Evolutionary conservation across 2,797 vertebrate species (phyloP).

Genomic region (Peromyscus eremicus): DNA sequence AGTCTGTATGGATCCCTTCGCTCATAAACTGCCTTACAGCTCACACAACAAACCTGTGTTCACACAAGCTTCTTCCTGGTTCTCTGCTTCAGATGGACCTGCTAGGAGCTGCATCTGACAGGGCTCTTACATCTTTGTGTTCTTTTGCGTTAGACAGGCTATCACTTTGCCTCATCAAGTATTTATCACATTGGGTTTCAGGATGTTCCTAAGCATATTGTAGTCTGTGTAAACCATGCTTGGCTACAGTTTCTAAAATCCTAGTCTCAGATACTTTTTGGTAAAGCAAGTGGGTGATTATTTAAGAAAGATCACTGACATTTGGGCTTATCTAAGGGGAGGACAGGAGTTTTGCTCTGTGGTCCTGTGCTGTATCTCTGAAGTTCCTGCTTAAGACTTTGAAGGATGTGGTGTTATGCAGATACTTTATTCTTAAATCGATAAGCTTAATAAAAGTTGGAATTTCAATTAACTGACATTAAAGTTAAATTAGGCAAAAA

Average conservation of each 20-base stretch:
- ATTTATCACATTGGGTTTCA: not conserved
- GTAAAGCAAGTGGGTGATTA: not conserved
- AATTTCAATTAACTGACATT: conserved; percentile 22
- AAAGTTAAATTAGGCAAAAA: not conserved
- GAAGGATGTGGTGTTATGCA: not conserved
- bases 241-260: conserved; percentile 4
- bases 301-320: not conserved
- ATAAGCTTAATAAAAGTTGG: conserved; percentile 25
- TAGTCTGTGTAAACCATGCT: not conserved
- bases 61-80: not conserved
- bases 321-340: not conserved
- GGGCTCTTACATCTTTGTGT: not conserved
- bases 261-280: not conserved
- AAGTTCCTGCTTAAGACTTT: not conserved
- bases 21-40: not conserved
- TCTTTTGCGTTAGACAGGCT: not conserved
- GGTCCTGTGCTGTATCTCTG: not conserved
- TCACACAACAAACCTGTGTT: not conserved
- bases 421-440: not conserved
- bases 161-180: not conserved
- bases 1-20: not conserved
- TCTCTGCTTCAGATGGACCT: not conserved
- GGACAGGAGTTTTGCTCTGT: not conserved
- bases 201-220: not conserved
- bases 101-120: not conserved